phyloP scores from a whole-genome alignment of 1,140 invertebrate genomes.

The Pissodes strobi region DNA sequence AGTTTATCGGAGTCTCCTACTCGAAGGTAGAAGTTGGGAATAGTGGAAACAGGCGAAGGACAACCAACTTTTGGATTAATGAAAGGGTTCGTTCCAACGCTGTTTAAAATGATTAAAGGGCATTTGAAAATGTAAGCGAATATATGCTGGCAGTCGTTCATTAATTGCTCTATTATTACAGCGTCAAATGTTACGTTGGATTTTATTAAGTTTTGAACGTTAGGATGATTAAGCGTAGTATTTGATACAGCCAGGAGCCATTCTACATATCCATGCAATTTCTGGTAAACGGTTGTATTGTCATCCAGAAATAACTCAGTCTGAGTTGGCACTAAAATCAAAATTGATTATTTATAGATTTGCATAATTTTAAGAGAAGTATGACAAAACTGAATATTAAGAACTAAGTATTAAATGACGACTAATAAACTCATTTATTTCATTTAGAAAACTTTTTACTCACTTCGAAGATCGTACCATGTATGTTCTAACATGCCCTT shows the following conservation, averaged over 20 bases:
- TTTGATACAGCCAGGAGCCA: neutral
- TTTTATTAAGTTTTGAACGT: slow-evolving; percentile 37
- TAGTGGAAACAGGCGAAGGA: neutral
- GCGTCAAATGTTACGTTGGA: slow-evolving; percentile 64
- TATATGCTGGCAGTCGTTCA: slow-evolving; percentile 68
- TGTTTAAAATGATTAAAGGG: slow-evolving; percentile 2
- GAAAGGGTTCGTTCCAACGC: slow-evolving; percentile 34
- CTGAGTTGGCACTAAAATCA: too few species aligned
- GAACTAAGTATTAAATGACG: too few species aligned
- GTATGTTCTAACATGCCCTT: too few species aligned
- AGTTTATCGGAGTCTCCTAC: neutral
- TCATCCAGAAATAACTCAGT: too few species aligned
- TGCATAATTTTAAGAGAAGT: too few species aligned
- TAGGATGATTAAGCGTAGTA: slow-evolving; percentile 31
- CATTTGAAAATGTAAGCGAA: slow-evolving; percentile 63
- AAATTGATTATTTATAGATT: too few species aligned
- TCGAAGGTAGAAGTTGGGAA: neutral
- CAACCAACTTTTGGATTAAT: neutral
- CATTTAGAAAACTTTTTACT: too few species aligned
- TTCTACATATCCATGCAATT: slow-evolving; percentile 57
- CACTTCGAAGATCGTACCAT: too few species aligned
- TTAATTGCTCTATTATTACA: slow-evolving; percentile 68
- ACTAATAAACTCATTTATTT: too few species aligned
- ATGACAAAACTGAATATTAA: too few species aligned
- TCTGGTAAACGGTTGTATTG: too few species aligned